A percentile compares a stretch with the other conserved stretches of the same genome.
Evolutionary conservation across 2,888 invertebrate species (phyloP).

Genomic region (Helobdella robusta): DNA sequence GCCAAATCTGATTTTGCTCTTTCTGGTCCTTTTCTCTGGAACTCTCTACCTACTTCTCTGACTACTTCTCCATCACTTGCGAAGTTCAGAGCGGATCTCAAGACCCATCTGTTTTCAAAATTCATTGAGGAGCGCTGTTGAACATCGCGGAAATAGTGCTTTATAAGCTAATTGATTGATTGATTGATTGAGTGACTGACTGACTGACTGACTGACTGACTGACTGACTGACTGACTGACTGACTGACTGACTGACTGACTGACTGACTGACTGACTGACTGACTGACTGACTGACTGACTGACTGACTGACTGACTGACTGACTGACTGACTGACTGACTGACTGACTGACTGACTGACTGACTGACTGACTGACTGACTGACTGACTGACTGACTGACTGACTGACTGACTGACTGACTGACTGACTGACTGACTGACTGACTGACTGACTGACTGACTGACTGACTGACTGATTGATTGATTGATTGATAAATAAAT

Average conservation of each 20-base stretch:
- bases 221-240: conserved; percentile 16
- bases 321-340: conserved; percentile 19
- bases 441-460: conserved; percentile 19
- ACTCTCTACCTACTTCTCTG: no score
- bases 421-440: conserved; percentile 19
- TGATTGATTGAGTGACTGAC: conserved; percentile 15
- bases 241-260: conserved; percentile 15
- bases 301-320: conserved; percentile 19
- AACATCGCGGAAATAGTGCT: no score
- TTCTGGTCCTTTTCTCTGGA: no score
- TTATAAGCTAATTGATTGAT: conserved; percentile 4
- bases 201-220: conserved; percentile 6
- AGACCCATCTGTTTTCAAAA: no score
- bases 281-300: conserved; percentile 19
- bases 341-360: conserved; percentile 19
- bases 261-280: conserved; percentile 19
- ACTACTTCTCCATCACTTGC: no score
- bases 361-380: conserved; percentile 19
- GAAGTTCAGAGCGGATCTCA: no score
- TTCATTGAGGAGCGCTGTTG: no score
- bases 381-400: conserved; percentile 19
- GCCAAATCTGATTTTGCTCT: no score
- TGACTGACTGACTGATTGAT: conserved; percentile 17
- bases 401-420: conserved; percentile 19
- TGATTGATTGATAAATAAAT: no score